Evolutionary conservation across 2,888 invertebrate genomes (phyloP).

Genomic region (Oligia fasciuncula): DNA sequence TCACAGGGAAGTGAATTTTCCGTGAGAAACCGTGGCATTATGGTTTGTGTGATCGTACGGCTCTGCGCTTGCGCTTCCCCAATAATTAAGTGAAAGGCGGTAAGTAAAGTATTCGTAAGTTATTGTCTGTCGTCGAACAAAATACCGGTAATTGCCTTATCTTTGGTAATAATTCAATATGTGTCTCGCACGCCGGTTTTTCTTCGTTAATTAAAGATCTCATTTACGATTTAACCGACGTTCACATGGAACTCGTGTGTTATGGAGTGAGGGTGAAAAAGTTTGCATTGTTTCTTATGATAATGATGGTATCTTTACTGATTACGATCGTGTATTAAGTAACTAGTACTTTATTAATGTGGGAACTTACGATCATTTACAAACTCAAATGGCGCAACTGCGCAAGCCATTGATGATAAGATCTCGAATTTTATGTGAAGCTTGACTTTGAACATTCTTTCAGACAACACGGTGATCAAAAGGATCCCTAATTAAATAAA

Average conservation of each 20-base stretch:
- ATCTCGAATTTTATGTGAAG: slow-evolving; percentile 14
- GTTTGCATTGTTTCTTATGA: slow-evolving; percentile 30
- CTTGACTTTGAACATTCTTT: slow-evolving; percentile 5
- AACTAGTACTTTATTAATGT: slow-evolving; percentile 29
- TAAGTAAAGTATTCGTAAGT: slow-evolving; percentile 30
- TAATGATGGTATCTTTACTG: slow-evolving; percentile 30
- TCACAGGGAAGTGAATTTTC: slow-evolving; percentile 65
- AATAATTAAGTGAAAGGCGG: slow-evolving; percentile 64
- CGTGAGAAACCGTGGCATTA: slow-evolving; percentile 59
- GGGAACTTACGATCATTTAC: slow-evolving; percentile 11
- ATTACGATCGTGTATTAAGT: slow-evolving; percentile 20
- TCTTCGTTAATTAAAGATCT: slow-evolving; percentile 38
- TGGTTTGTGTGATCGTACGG: slow-evolving; percentile 51
- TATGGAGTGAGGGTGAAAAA: slow-evolving; percentile 36
- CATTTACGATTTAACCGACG: slow-evolving; percentile 5
- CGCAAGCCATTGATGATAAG: background rate
- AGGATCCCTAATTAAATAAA: slow-evolving; percentile 40
- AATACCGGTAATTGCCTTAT: slow-evolving; percentile 55
- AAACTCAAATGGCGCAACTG: background rate
- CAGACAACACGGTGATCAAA: slow-evolving; percentile 46
- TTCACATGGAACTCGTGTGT: slow-evolving; percentile 31
- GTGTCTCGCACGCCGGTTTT: slow-evolving; percentile 24
- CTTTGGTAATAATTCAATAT: slow-evolving; percentile 43
- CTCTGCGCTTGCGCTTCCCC: slow-evolving; percentile 47
- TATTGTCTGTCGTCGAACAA: slow-evolving; percentile 57